phyloP scores from a whole-genome alignment of 2,113 vertebrate species.

The Callaeas wilsoni region DNA sequence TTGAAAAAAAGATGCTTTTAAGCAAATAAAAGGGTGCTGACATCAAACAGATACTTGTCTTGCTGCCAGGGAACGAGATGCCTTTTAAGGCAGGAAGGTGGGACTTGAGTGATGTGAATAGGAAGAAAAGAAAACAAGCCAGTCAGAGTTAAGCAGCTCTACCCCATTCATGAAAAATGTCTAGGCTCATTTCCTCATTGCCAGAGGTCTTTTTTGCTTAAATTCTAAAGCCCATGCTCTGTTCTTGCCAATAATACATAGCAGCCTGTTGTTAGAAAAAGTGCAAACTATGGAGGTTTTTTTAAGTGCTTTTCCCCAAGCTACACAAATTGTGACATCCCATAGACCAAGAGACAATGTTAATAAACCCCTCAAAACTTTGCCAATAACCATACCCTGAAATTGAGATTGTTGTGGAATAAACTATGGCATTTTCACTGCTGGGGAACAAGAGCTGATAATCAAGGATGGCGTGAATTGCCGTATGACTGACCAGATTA shows the following conservation, averaged over 20 bases:
- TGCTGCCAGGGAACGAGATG: constrained; percentile 70
- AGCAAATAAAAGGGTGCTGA: constrained; percentile 71
- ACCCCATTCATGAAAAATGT: constrained; percentile 72
- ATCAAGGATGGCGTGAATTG: not conserved
- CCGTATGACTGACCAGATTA: not conserved
- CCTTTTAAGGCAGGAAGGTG: constrained; percentile 73
- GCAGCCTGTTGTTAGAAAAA: constrained; percentile 50
- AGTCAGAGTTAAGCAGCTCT: constrained; percentile 70
- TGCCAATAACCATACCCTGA: constrained; percentile 20
- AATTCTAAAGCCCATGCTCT: constrained; percentile 63
- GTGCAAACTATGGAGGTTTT: constrained; percentile 20
- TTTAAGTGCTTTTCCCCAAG: constrained; percentile 7
- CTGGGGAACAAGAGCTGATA: not conserved
- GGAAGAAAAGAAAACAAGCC: constrained; percentile 70
- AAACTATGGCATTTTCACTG: not conserved
- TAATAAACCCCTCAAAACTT: constrained; percentile 31
- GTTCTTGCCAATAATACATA: constrained; percentile 67
- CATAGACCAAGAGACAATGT: constrained; percentile 1
- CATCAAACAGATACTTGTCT: constrained; percentile 75
- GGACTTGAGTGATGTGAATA: constrained; percentile 71
- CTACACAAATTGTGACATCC: constrained; percentile 23
- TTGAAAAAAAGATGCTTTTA: constrained; percentile 71
- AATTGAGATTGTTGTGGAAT: not conserved
- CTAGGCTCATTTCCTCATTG: constrained; percentile 67
- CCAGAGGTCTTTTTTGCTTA: constrained; percentile 67